These are phyloP conservation scores for Aphidius colemani DNA, from an alignment of 2,888 invertebrate species.

Conservation along the genomic window DNA sequence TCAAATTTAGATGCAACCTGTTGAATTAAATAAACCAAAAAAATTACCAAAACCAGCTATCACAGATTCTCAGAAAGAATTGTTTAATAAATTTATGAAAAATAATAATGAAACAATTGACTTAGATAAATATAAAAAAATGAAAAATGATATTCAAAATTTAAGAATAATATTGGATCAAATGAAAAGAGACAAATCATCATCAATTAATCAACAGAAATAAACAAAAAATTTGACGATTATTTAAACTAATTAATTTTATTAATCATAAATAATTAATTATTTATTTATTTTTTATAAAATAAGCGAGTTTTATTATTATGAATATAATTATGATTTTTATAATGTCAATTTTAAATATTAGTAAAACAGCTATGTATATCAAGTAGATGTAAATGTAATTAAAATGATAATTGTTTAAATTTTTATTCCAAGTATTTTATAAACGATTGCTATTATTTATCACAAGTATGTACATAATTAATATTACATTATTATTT, in stretches of 20 bases:
- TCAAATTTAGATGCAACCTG: conserved; percentile 34
- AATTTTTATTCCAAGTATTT: too few relatives aligned
- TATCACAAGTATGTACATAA: too few relatives aligned
- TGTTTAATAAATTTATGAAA: conserved; percentile 26
- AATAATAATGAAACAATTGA: conserved; percentile 19
- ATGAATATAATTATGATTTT: too few relatives aligned
- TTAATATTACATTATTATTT: neutral
- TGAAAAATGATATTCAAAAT: conserved; percentile 41
- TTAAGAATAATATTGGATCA: conserved; percentile 41
- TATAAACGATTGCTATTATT: too few relatives aligned
- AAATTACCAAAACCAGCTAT: conserved; percentile 27
- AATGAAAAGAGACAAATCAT: conserved; percentile 41
- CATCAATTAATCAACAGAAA: conserved; percentile 27
- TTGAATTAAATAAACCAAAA: conserved; percentile 22
- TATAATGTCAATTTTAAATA: too few relatives aligned
- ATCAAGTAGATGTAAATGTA: too few relatives aligned
- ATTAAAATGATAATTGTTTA: too few relatives aligned
- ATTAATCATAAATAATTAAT: conserved; percentile 8
- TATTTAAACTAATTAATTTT: neutral
- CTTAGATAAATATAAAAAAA: conserved; percentile 28
- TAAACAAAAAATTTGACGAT: conserved; percentile 8
- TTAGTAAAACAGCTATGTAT: too few relatives aligned
- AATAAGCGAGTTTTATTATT: too few relatives aligned
- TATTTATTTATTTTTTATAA: too few relatives aligned
- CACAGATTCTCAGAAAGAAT: conserved; percentile 32